A percentile compares a stretch with the other conserved stretches of the same genome.
Conservation (phyloP, 2,113 vertebrate species). For the Procavia capensis region DNA sequence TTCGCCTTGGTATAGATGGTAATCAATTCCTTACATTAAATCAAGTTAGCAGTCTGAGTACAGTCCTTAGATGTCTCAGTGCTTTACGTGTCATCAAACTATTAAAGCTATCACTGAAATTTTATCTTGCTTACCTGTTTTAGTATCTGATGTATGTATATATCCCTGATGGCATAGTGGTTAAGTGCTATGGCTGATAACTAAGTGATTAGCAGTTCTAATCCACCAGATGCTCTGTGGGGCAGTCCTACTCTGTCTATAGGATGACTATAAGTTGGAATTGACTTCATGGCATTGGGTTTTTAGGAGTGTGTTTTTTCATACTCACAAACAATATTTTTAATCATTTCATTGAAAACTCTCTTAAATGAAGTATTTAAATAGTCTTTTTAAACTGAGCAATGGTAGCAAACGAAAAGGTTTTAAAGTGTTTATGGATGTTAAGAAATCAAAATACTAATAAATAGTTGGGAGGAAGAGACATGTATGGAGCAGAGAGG, state of each 20-base stretch:
- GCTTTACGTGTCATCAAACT: neutral
- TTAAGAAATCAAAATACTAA: neutral
- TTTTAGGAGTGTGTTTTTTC: neutral
- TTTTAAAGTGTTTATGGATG: neutral
- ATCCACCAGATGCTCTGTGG: no score
- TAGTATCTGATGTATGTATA: neutral
- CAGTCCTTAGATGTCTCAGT: neutral
- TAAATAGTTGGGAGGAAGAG: no score
- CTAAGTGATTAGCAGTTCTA: no score
- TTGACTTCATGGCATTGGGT: no score
- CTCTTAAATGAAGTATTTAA: neutral
- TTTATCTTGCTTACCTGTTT: neutral
- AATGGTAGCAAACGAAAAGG: neutral
- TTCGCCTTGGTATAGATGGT: neutral
- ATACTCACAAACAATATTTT: neutral
- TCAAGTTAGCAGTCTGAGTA: neutral
- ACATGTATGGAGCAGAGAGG: no score
- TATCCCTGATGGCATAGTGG: neutral
- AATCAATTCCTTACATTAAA: neutral
- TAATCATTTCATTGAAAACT: neutral
- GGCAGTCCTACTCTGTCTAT: no score
- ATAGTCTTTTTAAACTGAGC: neutral
- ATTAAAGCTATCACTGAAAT: neutral
- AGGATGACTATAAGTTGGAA: no score
- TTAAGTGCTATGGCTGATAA: no score